Percentiles rank a stretch among this genome's conserved stretches.
These are phyloP conservation scores for Lithodes maja DNA, from an alignment of 2,888 invertebrate species.

Conservation along the genomic window DNA sequence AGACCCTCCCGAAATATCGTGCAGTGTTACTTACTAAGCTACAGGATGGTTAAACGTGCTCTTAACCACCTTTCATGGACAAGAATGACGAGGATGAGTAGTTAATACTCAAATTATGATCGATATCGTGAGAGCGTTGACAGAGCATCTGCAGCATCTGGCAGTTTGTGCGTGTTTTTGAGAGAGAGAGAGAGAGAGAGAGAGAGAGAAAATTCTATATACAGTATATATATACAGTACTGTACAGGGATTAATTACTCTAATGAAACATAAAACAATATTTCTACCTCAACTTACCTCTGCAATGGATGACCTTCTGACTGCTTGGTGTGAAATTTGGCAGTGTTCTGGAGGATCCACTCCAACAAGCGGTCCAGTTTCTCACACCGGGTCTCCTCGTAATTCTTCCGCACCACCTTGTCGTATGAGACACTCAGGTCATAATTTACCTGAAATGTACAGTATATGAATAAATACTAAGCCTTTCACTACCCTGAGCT, in stretches of 20 bases:
- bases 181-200: too few relatives aligned
- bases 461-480: too few relatives aligned
- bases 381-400: constrained; percentile 34
- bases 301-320: constrained; percentile 33
- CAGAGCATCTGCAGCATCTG: too few relatives aligned
- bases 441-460: constrained; percentile 52
- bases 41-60: too few relatives aligned
- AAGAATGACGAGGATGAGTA: background rate
- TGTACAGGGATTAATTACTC: background rate
- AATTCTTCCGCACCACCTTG: constrained; percentile 45
- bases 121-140: too few relatives aligned
- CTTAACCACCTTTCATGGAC: background rate
- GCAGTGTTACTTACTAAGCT: too few relatives aligned
- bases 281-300: constrained; percentile 29
- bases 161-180: too few relatives aligned
- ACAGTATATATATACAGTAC: too few relatives aligned
- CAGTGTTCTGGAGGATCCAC: constrained; percentile 57
- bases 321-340: constrained; percentile 50
- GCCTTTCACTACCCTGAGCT: too few relatives aligned
- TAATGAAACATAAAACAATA: background rate
- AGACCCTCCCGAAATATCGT: background rate
- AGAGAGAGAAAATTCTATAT: too few relatives aligned
- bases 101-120: too few relatives aligned
- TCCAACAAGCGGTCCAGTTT: constrained; percentile 56
- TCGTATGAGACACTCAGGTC: constrained; percentile 58